Base-by-base conservation (phyloP, 2,797 vertebrate genomes). In the Alectoris magna region DNA sequence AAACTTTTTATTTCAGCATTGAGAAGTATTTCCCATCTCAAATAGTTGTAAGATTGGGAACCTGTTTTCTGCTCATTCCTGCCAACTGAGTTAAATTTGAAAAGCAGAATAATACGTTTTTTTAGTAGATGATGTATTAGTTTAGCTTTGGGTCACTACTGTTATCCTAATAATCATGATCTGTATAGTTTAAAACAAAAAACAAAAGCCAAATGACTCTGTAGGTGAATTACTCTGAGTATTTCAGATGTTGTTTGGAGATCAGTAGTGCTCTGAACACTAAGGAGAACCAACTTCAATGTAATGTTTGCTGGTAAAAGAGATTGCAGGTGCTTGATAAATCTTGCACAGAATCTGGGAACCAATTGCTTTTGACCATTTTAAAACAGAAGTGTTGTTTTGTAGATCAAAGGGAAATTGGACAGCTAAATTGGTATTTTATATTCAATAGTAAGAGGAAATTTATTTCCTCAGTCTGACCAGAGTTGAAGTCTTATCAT, bases 201-300 rank as follows among this genome's bases (percentile, higher is more conserved):
- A 60, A 26, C 27, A 43, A 31, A 27, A 29, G 44, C 31, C 14
- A 26, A 16, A 17, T 22, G 77, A 63, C 31, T 14, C 58, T 62
- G n/a, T 55, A 26, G 17, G 19, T 93, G 62, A 81, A 53, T 78
- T 48, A 78, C 14, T 91, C 9, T 69, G 80, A 85, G 22, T 64
- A 67, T 64, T 91, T 85, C 31, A 92, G 44, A 66, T 78, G 19
- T 60, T n/a, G 86, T 87, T 73, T 88, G 73, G 59, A 88, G 24
- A 64, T 62, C 11, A 27, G 4, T 41, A 56, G 26, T 29, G 24
- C 13, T 64, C 63, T 56, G 44, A 76, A 93, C 83, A 34, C 23
- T 27, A 66, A 87, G n/a, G 31, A 38, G 31, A 29, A 13, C 24
- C 24, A 34, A 8, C 13, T 90, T 84, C 70, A 63, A 39, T 7